Percentiles rank a stretch among this genome's conserved stretches.
Evolutionary conservation across 2,888 invertebrate genomes (phyloP).

Genomic region (Melieria picta): DNA sequence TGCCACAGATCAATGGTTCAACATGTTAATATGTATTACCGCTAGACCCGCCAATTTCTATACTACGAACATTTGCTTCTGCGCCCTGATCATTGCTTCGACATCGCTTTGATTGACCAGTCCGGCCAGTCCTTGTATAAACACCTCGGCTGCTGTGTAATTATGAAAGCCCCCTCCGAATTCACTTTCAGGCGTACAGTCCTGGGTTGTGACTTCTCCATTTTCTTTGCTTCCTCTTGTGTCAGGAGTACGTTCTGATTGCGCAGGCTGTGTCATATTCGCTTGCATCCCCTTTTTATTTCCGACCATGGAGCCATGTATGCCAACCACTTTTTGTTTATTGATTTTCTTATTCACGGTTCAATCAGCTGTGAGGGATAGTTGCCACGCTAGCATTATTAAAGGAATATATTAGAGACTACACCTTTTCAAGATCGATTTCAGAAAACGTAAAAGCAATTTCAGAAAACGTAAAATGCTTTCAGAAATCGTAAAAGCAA

Average conservation of each 20-base stretch:
- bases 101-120: slow-evolving; percentile 92
- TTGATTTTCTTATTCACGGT: not conserved
- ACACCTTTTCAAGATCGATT: no score
- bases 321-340: not conserved
- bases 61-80: slow-evolving; percentile 82
- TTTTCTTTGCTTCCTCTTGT: slow-evolving; percentile 13
- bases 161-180: slow-evolving; percentile 46
- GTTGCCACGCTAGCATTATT: no score
- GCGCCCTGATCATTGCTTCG: slow-evolving; percentile 87
- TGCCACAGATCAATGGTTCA: slow-evolving; percentile 56
- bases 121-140: slow-evolving; percentile 90
- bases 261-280: slow-evolving; percentile 5
- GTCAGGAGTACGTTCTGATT: slow-evolving; percentile 3
- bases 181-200: slow-evolving; percentile 44
- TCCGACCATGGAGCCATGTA: not conserved
- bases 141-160: slow-evolving; percentile 85
- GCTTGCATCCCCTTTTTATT: no score
- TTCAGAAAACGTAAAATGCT: no score
- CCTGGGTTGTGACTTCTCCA: slow-evolving; percentile 25
- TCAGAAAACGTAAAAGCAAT: no score
- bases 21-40: not conserved
- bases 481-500: no score
- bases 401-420: no score
- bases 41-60: slow-evolving; percentile 50
- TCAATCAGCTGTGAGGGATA: not conserved